phyloP scores from a whole-genome alignment of 2,888 invertebrate species.

The Eristalis arbustorum region DNA sequence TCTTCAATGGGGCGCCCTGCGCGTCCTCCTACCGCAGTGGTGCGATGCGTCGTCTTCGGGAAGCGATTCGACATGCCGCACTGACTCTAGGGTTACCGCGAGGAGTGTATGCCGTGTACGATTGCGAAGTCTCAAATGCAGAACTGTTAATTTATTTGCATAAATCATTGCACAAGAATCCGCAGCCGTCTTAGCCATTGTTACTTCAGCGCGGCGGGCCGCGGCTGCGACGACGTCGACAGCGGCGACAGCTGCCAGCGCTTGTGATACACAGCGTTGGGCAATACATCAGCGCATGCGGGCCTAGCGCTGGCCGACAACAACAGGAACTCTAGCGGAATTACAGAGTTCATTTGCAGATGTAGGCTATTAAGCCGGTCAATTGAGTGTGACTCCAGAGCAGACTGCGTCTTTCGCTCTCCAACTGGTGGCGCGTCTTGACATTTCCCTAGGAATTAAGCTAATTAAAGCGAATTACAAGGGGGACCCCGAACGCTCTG shows the following conservation, averaged over 20 bases:
- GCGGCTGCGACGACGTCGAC: not conserved
- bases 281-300: constrained; percentile 47
- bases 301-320: not conserved
- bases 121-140: constrained; percentile 63
- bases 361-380: constrained; percentile 57
- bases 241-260: not conserved
- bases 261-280: constrained; percentile 19
- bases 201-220: constrained; percentile 11
- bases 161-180: constrained; percentile 69
- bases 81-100: constrained; percentile 11
- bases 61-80: constrained; percentile 40
- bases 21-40: constrained; percentile 5
- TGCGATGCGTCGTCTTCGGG: constrained; percentile 14
- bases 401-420: not conserved
- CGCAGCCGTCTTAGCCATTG: constrained; percentile 36
- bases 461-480: constrained; percentile 20
- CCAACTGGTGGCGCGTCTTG: not conserved
- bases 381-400: constrained; percentile 62
- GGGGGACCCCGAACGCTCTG: not conserved
- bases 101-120: constrained; percentile 26
- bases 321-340: constrained; percentile 56
- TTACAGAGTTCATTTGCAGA: constrained; percentile 59
- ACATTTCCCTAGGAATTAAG: constrained; percentile 4
- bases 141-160: constrained; percentile 70
- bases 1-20: not conserved